These are phyloP conservation scores for Apeltes quadracus DNA, from an alignment of 2,113 vertebrate species.

Conservation along the genomic window DNA sequence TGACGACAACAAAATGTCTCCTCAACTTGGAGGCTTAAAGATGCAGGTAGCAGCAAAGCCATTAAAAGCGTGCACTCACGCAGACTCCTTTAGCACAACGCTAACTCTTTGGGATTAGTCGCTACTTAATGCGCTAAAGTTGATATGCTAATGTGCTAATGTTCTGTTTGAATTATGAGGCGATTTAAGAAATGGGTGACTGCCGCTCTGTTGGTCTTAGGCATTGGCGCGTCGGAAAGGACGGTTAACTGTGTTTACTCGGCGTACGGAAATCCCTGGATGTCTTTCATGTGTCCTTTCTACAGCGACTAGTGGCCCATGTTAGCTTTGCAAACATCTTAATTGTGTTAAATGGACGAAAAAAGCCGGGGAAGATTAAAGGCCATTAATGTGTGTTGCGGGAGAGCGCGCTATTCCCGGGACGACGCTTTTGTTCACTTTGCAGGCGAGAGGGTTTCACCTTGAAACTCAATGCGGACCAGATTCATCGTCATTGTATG, in stretches of 20 bases:
- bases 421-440: constrained; percentile 80
- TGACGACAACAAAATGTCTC: constrained; percentile 65
- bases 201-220: constrained; percentile 63
- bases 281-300: constrained; percentile 81
- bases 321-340: constrained; percentile 84
- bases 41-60: constrained; percentile 64
- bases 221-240: constrained; percentile 53
- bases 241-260: constrained; percentile 71
- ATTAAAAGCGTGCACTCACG: constrained; percentile 41
- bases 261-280: constrained; percentile 70
- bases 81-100: constrained; percentile 26
- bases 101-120: constrained; percentile 66
- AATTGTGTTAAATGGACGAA: constrained; percentile 83
- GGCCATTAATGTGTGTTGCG: constrained; percentile 80
- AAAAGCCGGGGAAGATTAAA: constrained; percentile 79
- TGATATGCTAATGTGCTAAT: constrained; percentile 66
- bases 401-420: constrained; percentile 75
- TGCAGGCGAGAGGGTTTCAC: constrained; percentile 77
- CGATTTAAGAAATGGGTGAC: constrained; percentile 61
- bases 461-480: constrained; percentile 78
- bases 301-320: constrained; percentile 73
- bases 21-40: constrained; percentile 39
- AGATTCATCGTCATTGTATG: constrained; percentile 76
- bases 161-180: constrained; percentile 68
- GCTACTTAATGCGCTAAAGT: constrained; percentile 61